Evolutionary conservation across 2,113 vertebrate species (phyloP).

Genomic region (Pachyramphus minor): DNA sequence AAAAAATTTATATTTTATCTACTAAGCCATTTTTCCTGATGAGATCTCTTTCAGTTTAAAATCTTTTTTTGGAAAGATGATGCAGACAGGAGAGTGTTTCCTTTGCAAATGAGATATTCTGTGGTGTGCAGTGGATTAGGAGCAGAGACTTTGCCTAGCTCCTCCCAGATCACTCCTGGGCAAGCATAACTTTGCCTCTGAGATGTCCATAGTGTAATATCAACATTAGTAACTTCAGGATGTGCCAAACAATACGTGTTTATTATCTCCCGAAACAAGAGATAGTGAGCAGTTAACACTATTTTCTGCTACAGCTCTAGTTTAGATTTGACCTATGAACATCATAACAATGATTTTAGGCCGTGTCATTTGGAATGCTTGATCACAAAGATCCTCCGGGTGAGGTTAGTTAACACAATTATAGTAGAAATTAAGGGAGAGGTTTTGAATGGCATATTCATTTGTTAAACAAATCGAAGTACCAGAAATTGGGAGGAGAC

Average conservation of each 20-base stretch:
- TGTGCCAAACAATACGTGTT: neutral
- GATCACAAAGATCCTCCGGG: neutral
- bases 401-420: neutral
- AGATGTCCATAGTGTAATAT: neutral
- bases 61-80: neutral
- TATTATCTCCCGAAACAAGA: neutral
- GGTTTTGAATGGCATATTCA: neutral
- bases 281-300: no score
- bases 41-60: neutral
- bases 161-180: neutral
- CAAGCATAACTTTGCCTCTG: neutral
- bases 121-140: neutral
- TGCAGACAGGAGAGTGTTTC: neutral
- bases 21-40: neutral
- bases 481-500: neutral
- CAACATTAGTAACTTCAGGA: neutral
- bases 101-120: neutral
- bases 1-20: neutral
- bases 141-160: neutral
- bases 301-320: neutral
- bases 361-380: accelerated
- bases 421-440: neutral
- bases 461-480: neutral
- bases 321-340: neutral
- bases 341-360: neutral